Conservation (phyloP, 2,113 vertebrate genomes). For the zebrafish (Danio rerio) region DNA sequence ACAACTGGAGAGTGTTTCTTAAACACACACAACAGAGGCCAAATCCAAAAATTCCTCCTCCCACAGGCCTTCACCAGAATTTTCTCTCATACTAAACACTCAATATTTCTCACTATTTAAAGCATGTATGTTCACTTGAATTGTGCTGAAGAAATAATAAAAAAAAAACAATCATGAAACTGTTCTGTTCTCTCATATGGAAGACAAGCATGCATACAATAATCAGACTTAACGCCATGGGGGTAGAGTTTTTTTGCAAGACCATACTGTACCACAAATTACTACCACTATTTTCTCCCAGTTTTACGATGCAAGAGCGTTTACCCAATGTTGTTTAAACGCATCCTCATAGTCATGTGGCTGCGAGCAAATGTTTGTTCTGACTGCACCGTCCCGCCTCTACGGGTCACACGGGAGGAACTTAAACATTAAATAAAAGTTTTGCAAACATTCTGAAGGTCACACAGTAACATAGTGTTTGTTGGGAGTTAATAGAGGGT, state of each 20-base stretch:
- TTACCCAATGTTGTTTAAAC: conserved; percentile 43
- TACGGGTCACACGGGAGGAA: conserved; percentile 19
- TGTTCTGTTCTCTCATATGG: neutral
- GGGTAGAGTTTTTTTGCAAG: neutral
- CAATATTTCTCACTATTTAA: neutral
- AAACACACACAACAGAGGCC: conserved; percentile 44
- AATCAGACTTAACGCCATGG: conserved; percentile 28
- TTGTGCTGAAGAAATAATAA: no score
- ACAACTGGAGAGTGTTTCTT: conserved; percentile 31
- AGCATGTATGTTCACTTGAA: neutral
- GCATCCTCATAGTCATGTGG: conserved; percentile 39
- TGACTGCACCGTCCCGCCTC: conserved; percentile 9
- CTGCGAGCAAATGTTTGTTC: conserved; percentile 41
- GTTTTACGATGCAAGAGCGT: conserved; percentile 6
- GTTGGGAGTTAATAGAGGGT: conserved; percentile 28
- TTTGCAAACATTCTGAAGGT: conserved; percentile 32
- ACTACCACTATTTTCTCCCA: neutral
- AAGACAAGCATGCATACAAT: conserved; percentile 24
- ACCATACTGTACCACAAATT: neutral
- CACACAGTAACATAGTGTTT: conserved; percentile 25
- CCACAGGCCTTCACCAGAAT: conserved; percentile 8
- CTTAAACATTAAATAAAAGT: conserved; percentile 40
- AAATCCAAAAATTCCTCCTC: conserved; percentile 38
- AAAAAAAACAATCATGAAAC: no score
- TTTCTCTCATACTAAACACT: conserved; percentile 31